Evolutionary conservation across 2,797 vertebrate genomes (phyloP).

Genomic region (Moxostoma hubbsi): DNA sequence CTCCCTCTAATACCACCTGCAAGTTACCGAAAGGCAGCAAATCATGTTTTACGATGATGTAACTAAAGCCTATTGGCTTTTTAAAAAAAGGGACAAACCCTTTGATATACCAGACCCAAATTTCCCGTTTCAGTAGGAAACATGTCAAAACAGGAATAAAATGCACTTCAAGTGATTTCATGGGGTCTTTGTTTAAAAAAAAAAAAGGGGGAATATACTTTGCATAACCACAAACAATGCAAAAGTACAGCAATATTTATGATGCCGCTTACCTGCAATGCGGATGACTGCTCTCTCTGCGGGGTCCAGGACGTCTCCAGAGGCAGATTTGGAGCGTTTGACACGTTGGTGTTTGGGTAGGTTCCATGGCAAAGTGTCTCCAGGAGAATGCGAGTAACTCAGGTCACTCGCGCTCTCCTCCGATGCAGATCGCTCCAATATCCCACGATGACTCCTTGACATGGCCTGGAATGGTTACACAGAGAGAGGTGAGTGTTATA

Average conservation of each 20-base stretch:
- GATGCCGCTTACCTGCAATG: slow-evolving; percentile 84
- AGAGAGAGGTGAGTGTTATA: background rate
- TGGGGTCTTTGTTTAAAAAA: no score
- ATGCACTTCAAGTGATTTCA: no score
- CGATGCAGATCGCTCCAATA: slow-evolving; percentile 74
- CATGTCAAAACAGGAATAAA: no score
- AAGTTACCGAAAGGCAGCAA: no score
- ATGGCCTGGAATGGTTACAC: slow-evolving; percentile 66
- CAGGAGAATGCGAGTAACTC: slow-evolving; percentile 72
- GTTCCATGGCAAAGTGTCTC: slow-evolving; percentile 95
- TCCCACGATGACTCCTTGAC: slow-evolving; percentile 66
- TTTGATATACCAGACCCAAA: no score
- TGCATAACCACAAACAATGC: background rate
- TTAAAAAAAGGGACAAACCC: no score
- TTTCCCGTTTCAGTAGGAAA: no score
- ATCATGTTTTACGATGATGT: no score
- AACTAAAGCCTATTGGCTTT: no score
- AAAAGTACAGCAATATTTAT: background rate
- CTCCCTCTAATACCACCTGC: no score
- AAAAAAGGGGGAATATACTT: no score
- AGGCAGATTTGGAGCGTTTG: slow-evolving; percentile 83
- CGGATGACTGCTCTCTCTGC: slow-evolving; percentile 90
- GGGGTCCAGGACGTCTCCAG: slow-evolving; percentile 86
- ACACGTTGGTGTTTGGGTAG: slow-evolving; percentile 88
- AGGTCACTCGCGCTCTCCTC: slow-evolving; percentile 75